A percentile compares a stretch with the other conserved stretches of the same genome.
phyloP scores from a whole-genome alignment of 1,140 invertebrate genomes.

The Scaptomyza graminum region DNA sequence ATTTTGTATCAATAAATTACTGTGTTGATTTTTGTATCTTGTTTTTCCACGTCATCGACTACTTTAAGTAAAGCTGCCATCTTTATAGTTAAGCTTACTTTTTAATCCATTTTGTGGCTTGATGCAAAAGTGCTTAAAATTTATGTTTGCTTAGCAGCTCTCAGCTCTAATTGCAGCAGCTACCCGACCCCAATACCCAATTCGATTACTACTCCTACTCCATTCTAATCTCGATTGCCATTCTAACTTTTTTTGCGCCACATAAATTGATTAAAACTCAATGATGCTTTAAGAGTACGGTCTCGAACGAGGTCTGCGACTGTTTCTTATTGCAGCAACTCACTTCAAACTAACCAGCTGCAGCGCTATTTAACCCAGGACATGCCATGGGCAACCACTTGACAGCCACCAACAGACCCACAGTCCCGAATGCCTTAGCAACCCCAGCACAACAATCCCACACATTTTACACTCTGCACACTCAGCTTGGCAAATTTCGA shows the following conservation, averaged over 20 bases:
- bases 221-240: constrained; percentile 13
- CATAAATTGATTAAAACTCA: constrained; percentile 69
- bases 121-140: constrained; percentile 40
- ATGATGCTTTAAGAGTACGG: constrained; percentile 43
- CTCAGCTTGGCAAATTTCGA: constrained; percentile 49
- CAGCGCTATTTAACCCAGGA: constrained; percentile 43
- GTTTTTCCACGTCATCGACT: constrained; percentile 28
- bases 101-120: constrained; percentile 47
- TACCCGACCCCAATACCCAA: neutral
- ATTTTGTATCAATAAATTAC: too few species aligned
- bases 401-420: constrained; percentile 16
- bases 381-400: constrained; percentile 43
- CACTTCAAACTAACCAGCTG: constrained; percentile 35
- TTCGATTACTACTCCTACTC: constrained; percentile 6
- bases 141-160: constrained; percentile 42
- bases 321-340: constrained; percentile 33
- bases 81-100: constrained; percentile 36
- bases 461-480: constrained; percentile 2
- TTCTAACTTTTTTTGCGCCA: constrained; percentile 1
- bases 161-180: constrained; percentile 54
- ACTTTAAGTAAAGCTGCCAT: neutral
- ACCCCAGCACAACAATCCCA: constrained; percentile 15
- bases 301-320: constrained; percentile 1
- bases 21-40: neutral
- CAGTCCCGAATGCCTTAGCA: constrained; percentile 1